Evolutionary conservation across 2,797 vertebrate genomes (phyloP), one percentile per base, ranked within the genome.

Genomic region (Lycodopsis pacificus): DNA sequence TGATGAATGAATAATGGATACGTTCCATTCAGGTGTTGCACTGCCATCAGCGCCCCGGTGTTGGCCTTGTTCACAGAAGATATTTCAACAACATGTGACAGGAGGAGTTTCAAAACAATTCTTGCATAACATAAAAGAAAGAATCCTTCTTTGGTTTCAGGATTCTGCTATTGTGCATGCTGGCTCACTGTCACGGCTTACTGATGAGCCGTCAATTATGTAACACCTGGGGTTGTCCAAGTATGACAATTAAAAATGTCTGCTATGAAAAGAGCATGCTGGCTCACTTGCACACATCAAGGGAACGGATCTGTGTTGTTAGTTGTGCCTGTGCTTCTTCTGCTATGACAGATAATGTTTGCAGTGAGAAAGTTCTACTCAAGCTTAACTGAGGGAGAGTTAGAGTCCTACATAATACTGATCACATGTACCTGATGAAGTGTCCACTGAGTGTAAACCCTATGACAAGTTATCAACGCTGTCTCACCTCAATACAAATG

Each of bases 401-500:
- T 15, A 11, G 54, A 46, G 17, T 49, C 13, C 14, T 32, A 22
- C 44, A 48, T 34, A 44, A 38, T 59, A 36, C 5, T 54, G 6
- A 54, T 11, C 22, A 14, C 10, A 6, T 57, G 17, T n/a, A 51
- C 17, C 30, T 36, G 49, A 66, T 36, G 2, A 40, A 25, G 4
- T 14, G 5, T 13, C 15, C 42, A 40, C 48, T 57, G 25, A 49
- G 9, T 27, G n/a, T 49, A 40, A 67, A 22, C 25, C 6, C 13
- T 51, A 15, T 11, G 1, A n/a, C 20, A 12, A 20, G 42, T 0
- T 14, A 25, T 56, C 12, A 63, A 7, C 15, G 34, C 34, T 14
- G 10, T 72, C 86, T 81, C 94, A 99, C 98, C 97, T 99, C 98
- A 19, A 99, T 97, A 85, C 98, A 99, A 88, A 99, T 94, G 72